These are phyloP conservation scores for Eurois occulta DNA, from an alignment of 2,888 invertebrate genomes.

Conservation along the genomic window DNA sequence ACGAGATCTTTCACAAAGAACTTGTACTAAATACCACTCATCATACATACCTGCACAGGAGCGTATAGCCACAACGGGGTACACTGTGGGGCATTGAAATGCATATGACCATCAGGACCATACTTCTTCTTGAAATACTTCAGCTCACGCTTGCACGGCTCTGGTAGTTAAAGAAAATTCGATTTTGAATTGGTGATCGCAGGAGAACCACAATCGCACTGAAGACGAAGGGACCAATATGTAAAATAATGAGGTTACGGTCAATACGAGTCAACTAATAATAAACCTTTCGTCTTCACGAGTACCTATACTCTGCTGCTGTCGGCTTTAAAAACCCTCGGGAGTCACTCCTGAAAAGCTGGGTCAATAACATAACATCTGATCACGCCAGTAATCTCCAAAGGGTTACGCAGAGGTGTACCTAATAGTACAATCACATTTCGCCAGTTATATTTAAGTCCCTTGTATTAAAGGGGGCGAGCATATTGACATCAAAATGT, in stretches of 20 bases:
- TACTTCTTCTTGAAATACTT: slow-evolving; percentile 87
- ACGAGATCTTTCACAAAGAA: neutral
- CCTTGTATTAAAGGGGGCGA: no score
- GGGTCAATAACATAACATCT: neutral
- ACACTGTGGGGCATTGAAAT: slow-evolving; percentile 86
- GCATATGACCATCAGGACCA: slow-evolving; percentile 82
- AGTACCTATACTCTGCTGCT: neutral
- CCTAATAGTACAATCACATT: neutral
- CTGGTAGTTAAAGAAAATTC: slow-evolving; percentile 65
- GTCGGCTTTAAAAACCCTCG: neutral
- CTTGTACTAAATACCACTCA: neutral
- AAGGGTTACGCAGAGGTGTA: neutral
- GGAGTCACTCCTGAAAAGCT: neutral
- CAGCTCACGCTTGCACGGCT: slow-evolving; percentile 84
- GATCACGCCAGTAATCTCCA: neutral
- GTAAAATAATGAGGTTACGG: no score
- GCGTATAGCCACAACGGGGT: slow-evolving; percentile 86
- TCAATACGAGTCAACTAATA: neutral
- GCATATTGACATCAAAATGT: no score
- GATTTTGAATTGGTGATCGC: neutral
- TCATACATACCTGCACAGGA: slow-evolving; percentile 81
- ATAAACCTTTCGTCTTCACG: neutral
- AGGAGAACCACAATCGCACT: neutral
- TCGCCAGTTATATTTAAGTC: neutral
- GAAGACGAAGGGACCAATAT: neutral